Evolutionary conservation across 2,888 invertebrate species (phyloP), one percentile per base, ranked within the genome.

Genomic region (Mellilla xanthometata): DNA sequence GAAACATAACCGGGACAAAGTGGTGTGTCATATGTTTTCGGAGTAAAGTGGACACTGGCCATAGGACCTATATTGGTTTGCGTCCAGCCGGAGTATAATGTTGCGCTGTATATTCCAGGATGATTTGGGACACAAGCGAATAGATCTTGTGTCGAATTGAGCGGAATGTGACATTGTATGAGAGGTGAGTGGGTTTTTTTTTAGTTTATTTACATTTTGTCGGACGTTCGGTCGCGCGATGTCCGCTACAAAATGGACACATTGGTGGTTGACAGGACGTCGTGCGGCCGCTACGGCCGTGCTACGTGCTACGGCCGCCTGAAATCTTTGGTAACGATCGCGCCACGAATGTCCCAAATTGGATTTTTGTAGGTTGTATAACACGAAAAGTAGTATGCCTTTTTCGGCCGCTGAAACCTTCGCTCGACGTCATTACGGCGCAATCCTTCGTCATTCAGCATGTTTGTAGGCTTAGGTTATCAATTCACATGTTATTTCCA

Each of bases 131-230:
- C 77, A 81, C 78, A 70, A 81, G 76, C 70, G 69, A 79, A 81
- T 88, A 85, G 79, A 78, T 78, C 68, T 82, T 74, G 71, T 80
- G 77, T 81, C 81, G 81, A 82, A 86, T 86, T 88, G 82, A 89
- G 82, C 88, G 89, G 89, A 88, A 90, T 89, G 89, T 89, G 89
- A 89, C 89, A 88, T 88, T 82, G 87, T 81, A 88, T 86, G 82
- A 86, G 82, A 89, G 89, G 89, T 89, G 64, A 84, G 88, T 81
- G 58, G 55, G n/a, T 60, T 70, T 72, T 77, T 72, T 70, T 76
- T 72, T 67, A 61, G 81, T 88, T 86, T 87, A 87, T 87, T 87
- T 88, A 87, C 86, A 81, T 87, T 80, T 70, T 65, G 71, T 65
- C 65, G 66, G 65, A 65, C 70, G 73, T 70, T 64, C 65, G 66